Conservation (phyloP, 1,140 invertebrate species). For the Plectrocnemia conspersa region DNA sequence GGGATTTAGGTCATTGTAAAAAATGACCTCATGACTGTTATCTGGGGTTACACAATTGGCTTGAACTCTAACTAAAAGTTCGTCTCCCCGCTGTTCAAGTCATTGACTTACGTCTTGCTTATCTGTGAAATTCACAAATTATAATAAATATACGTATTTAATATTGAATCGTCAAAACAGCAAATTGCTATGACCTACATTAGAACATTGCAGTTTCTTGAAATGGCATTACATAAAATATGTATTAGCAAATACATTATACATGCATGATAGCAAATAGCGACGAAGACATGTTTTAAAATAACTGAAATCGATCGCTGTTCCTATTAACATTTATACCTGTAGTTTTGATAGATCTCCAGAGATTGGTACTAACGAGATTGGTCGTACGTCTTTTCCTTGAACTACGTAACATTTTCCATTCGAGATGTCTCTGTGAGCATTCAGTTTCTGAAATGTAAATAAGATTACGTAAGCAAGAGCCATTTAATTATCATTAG, state of each 20-base stretch:
- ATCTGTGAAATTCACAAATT: slow-evolving; percentile 9
- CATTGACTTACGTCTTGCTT: slow-evolving; percentile 31
- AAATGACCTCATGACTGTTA: slow-evolving; percentile 32
- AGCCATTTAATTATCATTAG: too few species aligned
- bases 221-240: neutral
- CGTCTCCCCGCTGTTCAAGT: slow-evolving; percentile 17
- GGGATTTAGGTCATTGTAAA: slow-evolving; percentile 29
- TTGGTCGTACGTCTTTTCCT: neutral
- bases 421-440: neutral
- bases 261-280: neutral
- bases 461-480: too few species aligned
- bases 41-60: slow-evolving; percentile 31
- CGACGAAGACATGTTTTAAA: neutral
- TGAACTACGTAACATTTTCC: slow-evolving; percentile 8
- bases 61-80: slow-evolving; percentile 12
- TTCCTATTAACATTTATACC: slow-evolving; percentile 1
- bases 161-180: slow-evolving; percentile 11
- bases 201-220: neutral
- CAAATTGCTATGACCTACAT: slow-evolving; percentile 13
- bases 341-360: slow-evolving; percentile 5
- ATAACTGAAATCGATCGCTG: slow-evolving; percentile 1
- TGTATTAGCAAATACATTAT: neutral
- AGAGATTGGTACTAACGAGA: neutral
- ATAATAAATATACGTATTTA: slow-evolving; percentile 1
- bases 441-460: slow-evolving; percentile 7